Evolutionary conservation across 1,140 invertebrate species (phyloP).

Genomic region (Melipona quadrifasciata): DNA sequence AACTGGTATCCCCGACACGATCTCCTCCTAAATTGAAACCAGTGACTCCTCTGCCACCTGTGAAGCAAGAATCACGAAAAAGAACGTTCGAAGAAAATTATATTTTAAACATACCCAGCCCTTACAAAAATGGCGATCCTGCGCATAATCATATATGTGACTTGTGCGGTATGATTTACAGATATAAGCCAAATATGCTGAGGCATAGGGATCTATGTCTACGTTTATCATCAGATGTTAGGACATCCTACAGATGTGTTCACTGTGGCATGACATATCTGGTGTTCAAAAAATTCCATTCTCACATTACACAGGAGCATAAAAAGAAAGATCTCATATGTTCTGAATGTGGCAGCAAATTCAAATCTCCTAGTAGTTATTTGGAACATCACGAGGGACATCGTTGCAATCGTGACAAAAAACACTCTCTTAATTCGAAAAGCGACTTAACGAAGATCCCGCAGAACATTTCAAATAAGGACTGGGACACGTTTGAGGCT

Average conservation of each 20-base stretch:
- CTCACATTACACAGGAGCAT: constrained; percentile 71
- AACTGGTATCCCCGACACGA: constrained; percentile 57
- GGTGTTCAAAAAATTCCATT: constrained; percentile 77
- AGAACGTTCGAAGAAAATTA: neutral
- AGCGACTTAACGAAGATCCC: neutral
- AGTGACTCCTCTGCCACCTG: constrained; percentile 39
- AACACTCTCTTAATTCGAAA: neutral
- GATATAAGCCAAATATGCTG: constrained; percentile 75
- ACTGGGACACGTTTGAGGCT: constrained; percentile 55
- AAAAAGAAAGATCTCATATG: constrained; percentile 74
- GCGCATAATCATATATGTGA: constrained; percentile 76
- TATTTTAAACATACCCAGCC: constrained; percentile 37
- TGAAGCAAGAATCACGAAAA: neutral
- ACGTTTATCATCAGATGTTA: constrained; percentile 60
- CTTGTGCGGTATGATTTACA: constrained; percentile 80
- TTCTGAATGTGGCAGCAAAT: constrained; percentile 60
- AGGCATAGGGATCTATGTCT: constrained; percentile 74
- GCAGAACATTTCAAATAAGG: constrained; percentile 35
- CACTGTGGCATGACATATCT: constrained; percentile 77
- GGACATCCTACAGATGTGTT: constrained; percentile 74
- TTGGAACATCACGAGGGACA: constrained; percentile 73
- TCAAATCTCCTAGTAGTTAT: constrained; percentile 68
- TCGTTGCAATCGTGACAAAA: neutral
- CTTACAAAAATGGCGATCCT: constrained; percentile 77
- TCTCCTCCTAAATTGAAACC: constrained; percentile 67